Percentiles rank a stretch among this genome's conserved stretches.
These are phyloP conservation scores for Prunella strophiata DNA, from an alignment of 2,797 vertebrate species.

Conservation along the genomic window DNA sequence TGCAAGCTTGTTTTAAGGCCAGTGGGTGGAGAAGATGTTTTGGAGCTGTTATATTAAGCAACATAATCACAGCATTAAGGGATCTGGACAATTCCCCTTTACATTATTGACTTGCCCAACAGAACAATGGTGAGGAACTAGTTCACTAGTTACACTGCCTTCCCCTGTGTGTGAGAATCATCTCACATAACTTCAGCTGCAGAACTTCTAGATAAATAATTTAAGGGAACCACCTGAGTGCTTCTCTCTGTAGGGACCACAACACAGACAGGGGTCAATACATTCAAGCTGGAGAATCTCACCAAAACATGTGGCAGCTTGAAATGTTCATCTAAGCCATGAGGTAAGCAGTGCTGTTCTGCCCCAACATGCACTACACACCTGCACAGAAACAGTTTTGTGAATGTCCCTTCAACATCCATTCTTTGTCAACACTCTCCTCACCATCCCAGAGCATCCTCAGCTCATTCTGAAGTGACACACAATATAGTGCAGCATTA, in stretches of 20 bases:
- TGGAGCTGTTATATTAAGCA: not conserved
- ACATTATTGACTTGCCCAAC: not conserved
- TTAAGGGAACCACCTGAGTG: not conserved
- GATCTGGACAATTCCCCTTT: not conserved
- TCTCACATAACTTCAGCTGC: not conserved
- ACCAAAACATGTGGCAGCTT: not conserved
- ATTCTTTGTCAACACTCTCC: not conserved
- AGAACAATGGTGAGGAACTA: not conserved
- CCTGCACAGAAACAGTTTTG: not conserved
- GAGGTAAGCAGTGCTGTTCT: not conserved
- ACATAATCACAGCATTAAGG: not conserved
- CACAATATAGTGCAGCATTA: not conserved
- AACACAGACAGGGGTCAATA: not conserved
- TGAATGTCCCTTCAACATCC: not conserved
- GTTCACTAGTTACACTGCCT: not conserved
- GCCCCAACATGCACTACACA: not conserved
- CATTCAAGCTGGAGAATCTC: not conserved
- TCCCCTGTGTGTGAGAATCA: not conserved
- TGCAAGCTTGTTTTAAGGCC: not conserved
- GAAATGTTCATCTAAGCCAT: not conserved
- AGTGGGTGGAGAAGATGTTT: not conserved
- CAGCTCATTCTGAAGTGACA: not conserved
- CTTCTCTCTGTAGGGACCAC: not conserved
- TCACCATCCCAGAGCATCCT: not conserved
- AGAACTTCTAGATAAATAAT: not conserved